These are phyloP conservation scores for Thymelicus acteon DNA, from an alignment of 2,888 invertebrate genomes.

Conservation along the genomic window DNA sequence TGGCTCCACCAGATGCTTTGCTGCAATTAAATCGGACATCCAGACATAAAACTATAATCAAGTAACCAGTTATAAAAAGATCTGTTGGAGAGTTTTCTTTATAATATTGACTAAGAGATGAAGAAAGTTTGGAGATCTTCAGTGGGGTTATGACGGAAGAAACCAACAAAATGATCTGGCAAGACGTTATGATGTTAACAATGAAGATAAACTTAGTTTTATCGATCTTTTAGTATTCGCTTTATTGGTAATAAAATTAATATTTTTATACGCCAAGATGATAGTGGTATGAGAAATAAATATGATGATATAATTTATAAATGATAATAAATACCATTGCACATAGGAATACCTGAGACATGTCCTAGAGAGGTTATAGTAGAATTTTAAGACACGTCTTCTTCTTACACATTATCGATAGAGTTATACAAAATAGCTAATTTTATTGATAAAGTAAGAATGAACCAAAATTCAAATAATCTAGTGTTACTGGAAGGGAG, in stretches of 20 bases:
- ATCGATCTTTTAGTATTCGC: not conserved
- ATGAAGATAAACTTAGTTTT: not conserved
- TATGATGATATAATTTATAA: not conserved
- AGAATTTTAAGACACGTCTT: too few species aligned
- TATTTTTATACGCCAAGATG: not conserved
- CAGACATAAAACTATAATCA: constrained; percentile 17
- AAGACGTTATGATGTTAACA: not conserved
- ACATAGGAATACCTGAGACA: too few species aligned
- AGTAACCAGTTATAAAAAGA: not conserved
- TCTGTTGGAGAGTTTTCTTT: not conserved
- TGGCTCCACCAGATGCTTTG: constrained; percentile 46
- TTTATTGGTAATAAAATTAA: not conserved
- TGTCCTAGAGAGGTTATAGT: too few species aligned
- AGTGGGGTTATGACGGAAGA: too few species aligned
- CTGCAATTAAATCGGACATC: constrained; percentile 23
- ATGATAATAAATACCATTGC: too few species aligned
- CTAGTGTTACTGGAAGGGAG: too few species aligned
- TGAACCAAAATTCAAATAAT: too few species aligned
- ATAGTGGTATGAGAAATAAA: not conserved
- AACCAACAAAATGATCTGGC: not conserved
- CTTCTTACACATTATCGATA: too few species aligned
- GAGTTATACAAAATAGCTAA: too few species aligned
- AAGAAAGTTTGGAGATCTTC: too few species aligned
- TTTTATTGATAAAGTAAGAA: too few species aligned
- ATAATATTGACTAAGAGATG: too few species aligned